Base-by-base conservation (phyloP, 2,888 invertebrate genomes). In the Suillia variegata region DNA sequence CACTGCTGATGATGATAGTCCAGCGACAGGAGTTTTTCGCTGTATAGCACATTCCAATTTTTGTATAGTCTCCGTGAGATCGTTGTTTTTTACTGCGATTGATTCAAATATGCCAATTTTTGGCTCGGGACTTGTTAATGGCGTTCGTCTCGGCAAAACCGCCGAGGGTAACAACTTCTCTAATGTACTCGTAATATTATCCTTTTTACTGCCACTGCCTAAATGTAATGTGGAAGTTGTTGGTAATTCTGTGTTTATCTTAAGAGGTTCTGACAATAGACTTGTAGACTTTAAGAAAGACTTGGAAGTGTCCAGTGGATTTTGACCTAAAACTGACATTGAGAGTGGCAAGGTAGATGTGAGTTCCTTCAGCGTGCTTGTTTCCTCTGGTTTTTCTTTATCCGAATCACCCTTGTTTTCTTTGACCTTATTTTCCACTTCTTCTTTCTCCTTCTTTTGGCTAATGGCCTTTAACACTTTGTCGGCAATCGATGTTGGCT, bases 21-120 rank as follows among this genome's bases (percentile, higher is more conserved):
- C 64, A 1, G 64, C 63, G 8, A 77, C 76, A 2, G 78, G 76
- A 2, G 79, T 77, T 59, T 76, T 77, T n/a, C 78, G 71, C 62
- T 79, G 80, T 54, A 82, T 81, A 54, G 79, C 82, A 60, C 80
- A 80, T 64, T 82, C 82, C 22, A 87, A 73, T 71, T 87, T 87
- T 76, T 87, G 87, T 71, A 87, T 87, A 1, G 87, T 87, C 64
- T 87, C 87, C 65, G 85, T 86, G 12, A 87, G 75, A 34, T 87
- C 87, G 68, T 85, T 86, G 62, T 87, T 87, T 66, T 85, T 87
- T 0, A 77, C 78, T 21, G 75, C 66, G 58, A 81, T 74, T 17
- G 81, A 76, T 54, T 82, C 82, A 12, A 82, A 63, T 42, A 82
- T 78, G 54, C 80, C 77, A 8, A 72, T 69, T 61, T 75, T 81